Evolutionary conservation across 2,113 vertebrate species (phyloP), one percentile per base, ranked within the genome.

Genomic region (Rhodinocichla rosea): DNA sequence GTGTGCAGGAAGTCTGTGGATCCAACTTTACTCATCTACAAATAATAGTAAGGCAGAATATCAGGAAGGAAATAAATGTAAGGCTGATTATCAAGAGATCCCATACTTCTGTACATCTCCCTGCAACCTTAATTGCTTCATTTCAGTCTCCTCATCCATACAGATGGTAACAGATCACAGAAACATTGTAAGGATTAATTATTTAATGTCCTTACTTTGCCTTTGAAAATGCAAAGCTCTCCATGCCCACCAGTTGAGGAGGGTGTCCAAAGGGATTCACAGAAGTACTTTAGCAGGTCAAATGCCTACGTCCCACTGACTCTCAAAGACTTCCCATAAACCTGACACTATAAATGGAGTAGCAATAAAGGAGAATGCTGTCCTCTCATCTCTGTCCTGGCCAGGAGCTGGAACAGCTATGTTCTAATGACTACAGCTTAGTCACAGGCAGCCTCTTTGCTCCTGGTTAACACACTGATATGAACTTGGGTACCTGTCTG

Each of bases 221-320:
- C 83, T 92, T 92, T 93, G 95, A 68, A 93, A 93, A 92, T 18
- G 32, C 49, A 92, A 93, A 94, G 86, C 80, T 24, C 73, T 87
- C 59, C 39, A 30, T 93, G 86, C 83, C 91, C 83, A 62, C 71
- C 56, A 71, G 68, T 96, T 94, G 27, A 93, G 95, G 91, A 92
- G 64, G 39, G 69, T 60, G 64, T 44, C 83, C 92, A 92, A 83
- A 93, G 80, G 89, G 92, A 97, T 95, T 97, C 92, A 87, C 47
- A 60, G 71, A 96, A 95, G 94, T 81, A 78, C 80, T 91, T 92
- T 78, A 92, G 94, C 80, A 95, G 95, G 96, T 78, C 92, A 96
- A 96, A 93, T 83, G 80, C 89, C 92, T 63, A 70, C 32, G 12
- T 81, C 73, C 80, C 64, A 87, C 52, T 83, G 92, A 67, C 52